A percentile compares a stretch with the other conserved stretches of the same genome.
Conservation (phyloP, 2,888 invertebrate genomes). For the Microctonus aethiopoides region DNA sequence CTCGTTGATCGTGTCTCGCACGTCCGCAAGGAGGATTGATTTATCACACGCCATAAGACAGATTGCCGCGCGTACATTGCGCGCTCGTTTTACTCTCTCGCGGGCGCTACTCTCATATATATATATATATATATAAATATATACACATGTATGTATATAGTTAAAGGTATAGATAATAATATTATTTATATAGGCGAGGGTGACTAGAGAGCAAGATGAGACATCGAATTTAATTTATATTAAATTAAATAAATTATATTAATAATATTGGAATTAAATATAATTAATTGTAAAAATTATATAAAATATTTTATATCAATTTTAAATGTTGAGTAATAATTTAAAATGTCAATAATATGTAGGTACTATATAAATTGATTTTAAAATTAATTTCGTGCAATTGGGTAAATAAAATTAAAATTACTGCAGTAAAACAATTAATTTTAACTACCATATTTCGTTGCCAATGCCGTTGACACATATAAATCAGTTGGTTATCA, state of each 20-base stretch:
- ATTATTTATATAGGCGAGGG: not conserved
- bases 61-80: constrained; percentile 48
- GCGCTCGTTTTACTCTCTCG: constrained; percentile 21
- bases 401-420: not conserved
- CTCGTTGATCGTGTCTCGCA: constrained; percentile 57
- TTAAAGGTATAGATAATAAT: not conserved
- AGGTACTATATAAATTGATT: no score
- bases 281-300: no score
- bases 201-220: not conserved
- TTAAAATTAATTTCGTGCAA: no score
- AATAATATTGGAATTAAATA: no score
- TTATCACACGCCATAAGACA: constrained; percentile 62
- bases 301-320: no score
- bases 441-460: not conserved
- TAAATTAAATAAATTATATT: no score
- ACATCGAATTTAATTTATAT: not conserved
- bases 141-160: no score
- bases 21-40: constrained; percentile 60
- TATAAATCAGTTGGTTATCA: constrained; percentile 65
- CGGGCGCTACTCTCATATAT: not conserved
- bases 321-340: no score
- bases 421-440: not conserved
- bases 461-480: constrained; percentile 53
- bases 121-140: not conserved
- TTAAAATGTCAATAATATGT: no score